Evolutionary conservation across 2,797 vertebrate species (phyloP), one percentile per base, ranked within the genome.

Genomic region (Sebastes steindachneri): DNA sequence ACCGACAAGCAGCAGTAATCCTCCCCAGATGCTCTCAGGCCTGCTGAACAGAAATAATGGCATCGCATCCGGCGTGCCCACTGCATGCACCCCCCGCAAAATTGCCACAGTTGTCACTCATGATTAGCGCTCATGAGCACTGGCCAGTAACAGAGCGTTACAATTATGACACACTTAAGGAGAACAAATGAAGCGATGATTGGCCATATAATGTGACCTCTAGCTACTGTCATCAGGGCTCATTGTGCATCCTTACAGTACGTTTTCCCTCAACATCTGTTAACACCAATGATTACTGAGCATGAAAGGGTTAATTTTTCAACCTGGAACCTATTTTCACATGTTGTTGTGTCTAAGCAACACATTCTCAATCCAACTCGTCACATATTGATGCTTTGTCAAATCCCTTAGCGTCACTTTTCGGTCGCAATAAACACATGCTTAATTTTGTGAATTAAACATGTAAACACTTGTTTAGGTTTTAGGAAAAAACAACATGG

Each of bases 31-130:
- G 71, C 85, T 31, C 77, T 78, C 91, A 79, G 83, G 81, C 83
- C 75, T 48, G 73, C 80, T 85, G 80, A 77, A 86, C 86, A 90
- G 68, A 86, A 89, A 91, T 90, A 90, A 88, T 85, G 75, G 85
- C 75, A 48, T 70, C 53, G 0, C 68, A 21, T 83, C 63, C 78
- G 19, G 70, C 21, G 2, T 5, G 48, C 80, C 8, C 73, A 48
- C 79, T 29, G 65, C 73, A 60, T 11, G 54, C 71, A 35, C 45
- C 45, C 28, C 65, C 21, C 4, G 21, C 70, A 37, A 60, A 69
- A 86, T 60, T 33, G 26, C 71, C 71, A 14, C 28, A 63, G 79
- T 74, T 85, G 88, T 91, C 90, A 85, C 58, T 88, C 85, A 77
- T 62, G 80, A 90, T 84, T 81, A 89, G 26, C 15, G n/a, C 73